Base-by-base conservation (phyloP, 2,888 invertebrate genomes). In the Drosophila quinaria region DNA sequence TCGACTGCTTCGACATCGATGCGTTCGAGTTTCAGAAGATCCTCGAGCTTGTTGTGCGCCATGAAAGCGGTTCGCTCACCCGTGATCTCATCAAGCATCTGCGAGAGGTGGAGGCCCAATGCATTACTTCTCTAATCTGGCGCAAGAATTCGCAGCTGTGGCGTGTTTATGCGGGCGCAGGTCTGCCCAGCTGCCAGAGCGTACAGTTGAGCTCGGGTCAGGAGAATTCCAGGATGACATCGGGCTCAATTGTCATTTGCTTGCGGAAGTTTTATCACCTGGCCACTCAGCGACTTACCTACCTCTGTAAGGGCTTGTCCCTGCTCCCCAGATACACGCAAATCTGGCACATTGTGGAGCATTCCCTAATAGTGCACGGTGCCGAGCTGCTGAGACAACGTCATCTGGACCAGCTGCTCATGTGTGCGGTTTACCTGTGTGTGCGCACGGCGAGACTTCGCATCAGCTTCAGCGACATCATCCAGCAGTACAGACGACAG, bases 21-120 rank as follows among this genome's bases (percentile, higher is more conserved):
- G 52, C 85, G 1, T 89, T 64, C 35, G 78, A 87, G 4, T 87
- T 81, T 15, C 87, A 87, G 13, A 86, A 86, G 58, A 80, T 86
- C 22, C 35, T 85, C 9, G 82, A 81, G 37, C 22, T 80, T 6
- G 70, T 89, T 31, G 85, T 82, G 9, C 76, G 74, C 3, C 67
- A 78, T 35, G 71, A 70, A 11, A 58, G 54, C n/a, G 66, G 67
- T 1, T 15, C 78, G n/a, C 60, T 86, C 0, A 71, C 78, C 0
- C 63, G 63, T 1, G 67, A 71, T 35, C 56, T 84, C 10, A 67
- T 80, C 3, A 74, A 56, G 33, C 87, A 86, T 42, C 33, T 86
- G 19, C 60, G 73, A 2, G 13, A 58, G 4, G 41, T 84, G n/a
- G 82, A 87, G 31, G 61, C 69, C 3, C 50, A 58, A 10, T 87